Evolutionary conservation across 2,888 invertebrate species (phyloP), one percentile per base, ranked within the genome.

Genomic region (Corbicula japonica): DNA sequence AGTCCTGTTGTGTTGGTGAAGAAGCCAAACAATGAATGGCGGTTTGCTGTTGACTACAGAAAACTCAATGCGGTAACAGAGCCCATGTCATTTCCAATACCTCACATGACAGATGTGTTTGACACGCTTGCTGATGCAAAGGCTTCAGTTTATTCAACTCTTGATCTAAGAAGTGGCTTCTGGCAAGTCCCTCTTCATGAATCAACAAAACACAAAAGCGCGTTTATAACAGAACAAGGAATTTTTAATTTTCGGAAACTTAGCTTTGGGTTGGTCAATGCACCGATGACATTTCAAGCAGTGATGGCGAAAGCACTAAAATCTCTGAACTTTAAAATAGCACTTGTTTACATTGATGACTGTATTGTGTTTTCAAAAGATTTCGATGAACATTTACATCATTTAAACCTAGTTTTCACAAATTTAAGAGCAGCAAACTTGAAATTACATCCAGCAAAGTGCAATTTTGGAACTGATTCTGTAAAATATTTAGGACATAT

Each of bases 301-400:
- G 34, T 75, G 1, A 81, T 80, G 68, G 41, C 69, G 8, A 68
- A 65, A 12, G 60, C 73, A 12, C 62, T 82, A 23, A 44, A 38
- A 70, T 26, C 23, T 12, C 46, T 70, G 2, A 69, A 79, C 28
- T 83, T 60, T 56, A 81, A 82, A 58, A 71, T 48, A 18, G 68
- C 63, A 12, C 35, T 84, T 10, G 70, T 79, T 6, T 84, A 84
- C 50, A 46, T 82, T 18, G 85, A 84, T 60, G 82, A 82, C 50
- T 26, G 83, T 0, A 46, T 80, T n/a, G 30, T 75, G 12, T 78
- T 74, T 41, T 69, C 61, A n/a, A 54, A 74, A 32, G 48, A 62
- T 15, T 63, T 80, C 23, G 58, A 74, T 1, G 60, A 76, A 41
- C 83, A 80, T 35, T 38, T 81, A 5, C 15, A 60, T 23, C 75